Conservation (phyloP, 2,797 vertebrate genomes). For the Peromyscus eremicus region DNA sequence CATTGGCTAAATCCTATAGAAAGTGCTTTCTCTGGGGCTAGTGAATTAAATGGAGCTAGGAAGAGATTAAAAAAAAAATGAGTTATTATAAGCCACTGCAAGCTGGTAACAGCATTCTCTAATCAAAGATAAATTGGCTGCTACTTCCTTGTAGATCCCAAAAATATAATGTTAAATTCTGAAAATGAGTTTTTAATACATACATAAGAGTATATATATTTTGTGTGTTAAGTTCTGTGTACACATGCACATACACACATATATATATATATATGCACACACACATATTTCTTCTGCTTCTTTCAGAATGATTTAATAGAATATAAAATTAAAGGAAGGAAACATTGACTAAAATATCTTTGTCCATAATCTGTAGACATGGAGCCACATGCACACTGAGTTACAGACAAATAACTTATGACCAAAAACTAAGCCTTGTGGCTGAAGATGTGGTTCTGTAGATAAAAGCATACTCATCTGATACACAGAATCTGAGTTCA, state of each 20-base stretch:
- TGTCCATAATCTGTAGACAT: background rate
- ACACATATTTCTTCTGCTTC: background rate
- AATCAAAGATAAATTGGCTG: background rate
- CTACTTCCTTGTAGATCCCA: background rate
- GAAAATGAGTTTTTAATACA: background rate
- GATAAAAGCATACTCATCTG: background rate
- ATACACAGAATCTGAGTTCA: background rate
- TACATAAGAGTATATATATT: background rate
- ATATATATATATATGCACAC: background rate
- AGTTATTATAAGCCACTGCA: background rate
- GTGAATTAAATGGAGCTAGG: background rate
- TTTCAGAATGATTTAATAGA: background rate
- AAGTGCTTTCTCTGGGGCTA: background rate
- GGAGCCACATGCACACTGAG: background rate
- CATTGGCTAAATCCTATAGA: background rate
- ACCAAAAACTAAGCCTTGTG: background rate
- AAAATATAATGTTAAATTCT: background rate
- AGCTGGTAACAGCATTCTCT: rapidly evolving
- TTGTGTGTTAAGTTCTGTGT: background rate
- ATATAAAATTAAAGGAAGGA: background rate
- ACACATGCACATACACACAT: background rate
- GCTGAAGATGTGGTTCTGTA: background rate
- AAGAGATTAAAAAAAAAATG: background rate
- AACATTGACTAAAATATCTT: background rate
- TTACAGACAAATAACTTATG: background rate